phyloP scores from a whole-genome alignment of 2,888 invertebrate genomes.

The Epicampocera succincta region DNA sequence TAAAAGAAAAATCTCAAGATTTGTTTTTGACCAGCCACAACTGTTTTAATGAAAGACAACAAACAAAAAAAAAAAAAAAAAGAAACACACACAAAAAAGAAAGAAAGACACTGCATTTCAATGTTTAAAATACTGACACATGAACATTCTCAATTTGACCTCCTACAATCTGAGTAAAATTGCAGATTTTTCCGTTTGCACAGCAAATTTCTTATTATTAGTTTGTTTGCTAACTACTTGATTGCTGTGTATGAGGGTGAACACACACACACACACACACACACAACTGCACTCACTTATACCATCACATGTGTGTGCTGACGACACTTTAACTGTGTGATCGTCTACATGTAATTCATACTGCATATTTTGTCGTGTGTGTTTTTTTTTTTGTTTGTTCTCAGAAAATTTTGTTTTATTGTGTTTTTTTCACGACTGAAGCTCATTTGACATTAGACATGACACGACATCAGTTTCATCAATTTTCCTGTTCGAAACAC shows the following conservation, averaged over 20 bases:
- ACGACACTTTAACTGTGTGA: background rate
- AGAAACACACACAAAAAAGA: too few relatives aligned
- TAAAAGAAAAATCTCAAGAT: too few relatives aligned
- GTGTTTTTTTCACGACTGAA: constrained; percentile 53
- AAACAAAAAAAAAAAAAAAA: too few relatives aligned
- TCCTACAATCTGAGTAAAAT: background rate
- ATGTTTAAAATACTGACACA: too few relatives aligned
- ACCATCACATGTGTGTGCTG: background rate
- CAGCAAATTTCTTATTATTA: constrained; percentile 51
- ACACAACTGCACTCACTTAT: too few relatives aligned
- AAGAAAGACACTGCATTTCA: too few relatives aligned
- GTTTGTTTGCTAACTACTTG: constrained; percentile 32
- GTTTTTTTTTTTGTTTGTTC: background rate
- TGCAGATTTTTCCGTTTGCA: background rate
- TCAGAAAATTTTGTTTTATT: constrained; percentile 17
- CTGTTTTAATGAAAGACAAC: too few relatives aligned
- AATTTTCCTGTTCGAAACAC: constrained; percentile 69
- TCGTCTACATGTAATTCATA: constrained; percentile 23
- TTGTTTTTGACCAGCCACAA: too few relatives aligned
- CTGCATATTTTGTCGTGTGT: background rate
- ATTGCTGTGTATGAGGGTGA: background rate
- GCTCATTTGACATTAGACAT: constrained; percentile 69
- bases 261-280: too few relatives aligned
- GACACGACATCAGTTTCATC: constrained; percentile 70
- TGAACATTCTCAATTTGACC: background rate